Evolutionary conservation across 2,113 vertebrate species (phyloP).

Genomic region (Litocranius walleri): DNA sequence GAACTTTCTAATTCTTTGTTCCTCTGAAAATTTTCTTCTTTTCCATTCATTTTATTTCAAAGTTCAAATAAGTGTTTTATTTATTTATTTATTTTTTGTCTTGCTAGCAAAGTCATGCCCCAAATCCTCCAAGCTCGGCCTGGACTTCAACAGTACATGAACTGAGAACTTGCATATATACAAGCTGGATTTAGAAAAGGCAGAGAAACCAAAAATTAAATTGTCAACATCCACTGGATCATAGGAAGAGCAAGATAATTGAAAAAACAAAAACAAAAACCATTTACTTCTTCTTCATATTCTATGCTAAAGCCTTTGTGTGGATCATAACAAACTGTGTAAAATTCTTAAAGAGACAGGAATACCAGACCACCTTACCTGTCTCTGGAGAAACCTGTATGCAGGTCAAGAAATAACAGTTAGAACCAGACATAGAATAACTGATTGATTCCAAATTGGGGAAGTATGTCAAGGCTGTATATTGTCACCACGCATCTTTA

Average conservation of each 20-base stretch:
- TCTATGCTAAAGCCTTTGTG: neutral
- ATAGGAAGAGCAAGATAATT: neutral
- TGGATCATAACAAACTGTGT: neutral
- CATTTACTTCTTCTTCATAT: neutral
- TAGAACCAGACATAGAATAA: neutral
- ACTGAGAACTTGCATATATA: neutral
- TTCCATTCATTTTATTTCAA: neutral
- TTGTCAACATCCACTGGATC: neutral
- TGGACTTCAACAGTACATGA: neutral
- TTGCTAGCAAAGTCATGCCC: rapidly evolving
- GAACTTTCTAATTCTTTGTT: neutral
- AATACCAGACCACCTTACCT: neutral
- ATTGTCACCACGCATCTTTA: neutral
- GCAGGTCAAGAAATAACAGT: neutral
- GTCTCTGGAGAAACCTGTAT: neutral
- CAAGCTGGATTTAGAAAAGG: neutral
- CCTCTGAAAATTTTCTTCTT: neutral
- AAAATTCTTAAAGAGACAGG: neutral
- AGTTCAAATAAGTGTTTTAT: neutral
- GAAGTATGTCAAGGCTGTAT: neutral
- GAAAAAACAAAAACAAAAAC: too few species aligned
- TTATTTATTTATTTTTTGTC: neutral
- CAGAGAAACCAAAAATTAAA: neutral
- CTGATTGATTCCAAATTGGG: neutral
- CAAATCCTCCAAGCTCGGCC: neutral